A percentile compares a stretch with the other conserved stretches of the same genome.
phyloP scores from a whole-genome alignment of 2,797 vertebrate genomes.

The Chelidonichthys spinosus region DNA sequence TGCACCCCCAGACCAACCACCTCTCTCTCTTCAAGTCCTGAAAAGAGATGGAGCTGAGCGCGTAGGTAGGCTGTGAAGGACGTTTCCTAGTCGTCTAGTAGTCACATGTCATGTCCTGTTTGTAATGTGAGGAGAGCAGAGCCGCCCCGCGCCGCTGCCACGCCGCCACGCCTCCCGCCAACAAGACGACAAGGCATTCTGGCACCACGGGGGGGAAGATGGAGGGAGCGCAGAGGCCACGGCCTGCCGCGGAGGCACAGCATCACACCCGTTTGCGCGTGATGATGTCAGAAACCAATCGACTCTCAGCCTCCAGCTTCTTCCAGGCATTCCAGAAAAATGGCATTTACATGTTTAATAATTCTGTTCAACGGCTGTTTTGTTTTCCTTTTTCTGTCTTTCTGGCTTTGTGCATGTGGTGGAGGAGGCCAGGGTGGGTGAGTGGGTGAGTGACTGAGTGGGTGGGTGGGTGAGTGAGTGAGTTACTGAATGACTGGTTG shows the following conservation, averaged over 20 bases:
- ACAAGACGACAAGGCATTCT: slow-evolving; percentile 41
- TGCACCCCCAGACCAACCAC: not conserved
- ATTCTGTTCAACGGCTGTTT: slow-evolving; percentile 63
- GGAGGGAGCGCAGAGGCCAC: slow-evolving; percentile 17
- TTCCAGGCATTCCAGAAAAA: slow-evolving; percentile 79
- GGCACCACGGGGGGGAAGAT: slow-evolving; percentile 38
- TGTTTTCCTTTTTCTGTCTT: slow-evolving; percentile 58
- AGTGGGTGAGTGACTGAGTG: slow-evolving; percentile 48
- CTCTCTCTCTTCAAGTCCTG: not conserved
- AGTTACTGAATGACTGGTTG: slow-evolving; percentile 45
- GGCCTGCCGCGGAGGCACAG: slow-evolving; percentile 45
- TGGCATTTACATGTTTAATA: slow-evolving; percentile 81
- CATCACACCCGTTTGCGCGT: slow-evolving; percentile 3
- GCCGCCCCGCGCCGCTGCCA: slow-evolving; percentile 24
- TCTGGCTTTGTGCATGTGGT: slow-evolving; percentile 74
- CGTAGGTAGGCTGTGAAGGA: slow-evolving; percentile 31
- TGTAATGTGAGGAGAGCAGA: slow-evolving; percentile 66
- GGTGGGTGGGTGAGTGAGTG: slow-evolving; percentile 43
- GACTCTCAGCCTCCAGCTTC: slow-evolving; percentile 39
- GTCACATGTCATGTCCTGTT: slow-evolving; percentile 80
- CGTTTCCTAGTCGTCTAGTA: slow-evolving; percentile 61
- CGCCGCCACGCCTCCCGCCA: slow-evolving; percentile 62
- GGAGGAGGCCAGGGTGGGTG: slow-evolving; percentile 50
- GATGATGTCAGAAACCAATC: slow-evolving; percentile 28
- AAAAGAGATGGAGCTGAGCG: slow-evolving; percentile 48